Percentiles rank a stretch among this genome's conserved stretches.
Evolutionary conservation across 2,113 vertebrate genomes (phyloP).

Genomic region (Colistium nudipinnis): DNA sequence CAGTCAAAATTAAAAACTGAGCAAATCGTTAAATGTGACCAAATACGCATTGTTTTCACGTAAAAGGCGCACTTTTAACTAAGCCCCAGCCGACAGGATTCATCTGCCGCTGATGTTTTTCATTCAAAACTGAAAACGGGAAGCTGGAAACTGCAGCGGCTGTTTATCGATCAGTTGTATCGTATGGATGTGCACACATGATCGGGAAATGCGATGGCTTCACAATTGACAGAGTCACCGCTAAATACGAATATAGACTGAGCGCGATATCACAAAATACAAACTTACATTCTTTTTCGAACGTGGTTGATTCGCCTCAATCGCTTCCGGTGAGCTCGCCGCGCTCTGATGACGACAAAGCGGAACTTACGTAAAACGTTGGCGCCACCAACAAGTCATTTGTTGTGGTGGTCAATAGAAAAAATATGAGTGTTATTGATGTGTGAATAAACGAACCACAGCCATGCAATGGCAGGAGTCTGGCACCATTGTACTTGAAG

Average conservation of each 20-base stretch:
- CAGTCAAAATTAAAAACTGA: too few relatives aligned
- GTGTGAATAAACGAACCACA: not conserved
- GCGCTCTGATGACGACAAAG: conserved; percentile 43
- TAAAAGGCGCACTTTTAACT: not conserved
- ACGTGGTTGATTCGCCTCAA: not conserved
- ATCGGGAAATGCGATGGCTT: not conserved
- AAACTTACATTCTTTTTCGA: conserved; percentile 66
- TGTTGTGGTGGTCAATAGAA: conserved; percentile 39
- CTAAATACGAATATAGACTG: not conserved
- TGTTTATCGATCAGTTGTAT: not conserved
- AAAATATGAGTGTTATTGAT: not conserved
- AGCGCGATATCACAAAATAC: accelerated
- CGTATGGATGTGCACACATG: accelerated
- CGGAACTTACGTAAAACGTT: conserved; percentile 45
- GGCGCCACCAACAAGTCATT: conserved; percentile 58
- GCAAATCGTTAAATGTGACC: too few relatives aligned
- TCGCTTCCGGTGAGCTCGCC: conserved; percentile 34
- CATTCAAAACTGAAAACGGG: conserved; percentile 42
- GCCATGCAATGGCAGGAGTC: not conserved
- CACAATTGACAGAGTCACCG: too few relatives aligned
- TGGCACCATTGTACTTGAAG: not conserved
- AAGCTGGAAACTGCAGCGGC: not conserved
- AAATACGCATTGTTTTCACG: not conserved
- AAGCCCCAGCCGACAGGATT: not conserved
- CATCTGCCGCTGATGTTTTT: conserved; percentile 50